These are phyloP conservation scores for Anastrepha obliqua DNA, from an alignment of 1,140 invertebrate genomes.

Conservation along the genomic window DNA sequence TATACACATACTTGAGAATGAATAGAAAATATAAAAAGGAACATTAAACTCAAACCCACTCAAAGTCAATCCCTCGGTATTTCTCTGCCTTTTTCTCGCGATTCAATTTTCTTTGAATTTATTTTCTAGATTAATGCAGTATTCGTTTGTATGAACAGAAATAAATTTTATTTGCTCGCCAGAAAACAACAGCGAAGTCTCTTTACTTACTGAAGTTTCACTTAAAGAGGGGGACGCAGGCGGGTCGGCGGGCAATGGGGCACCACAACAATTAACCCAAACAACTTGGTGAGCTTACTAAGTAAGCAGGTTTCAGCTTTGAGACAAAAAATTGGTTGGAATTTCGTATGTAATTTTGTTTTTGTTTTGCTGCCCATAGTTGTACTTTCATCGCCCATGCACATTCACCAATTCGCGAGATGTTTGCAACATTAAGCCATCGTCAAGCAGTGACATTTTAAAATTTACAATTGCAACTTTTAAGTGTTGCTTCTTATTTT, in stretches of 20 bases:
- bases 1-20: background rate
- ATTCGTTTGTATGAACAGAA: conserved; percentile 39
- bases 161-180: conserved; percentile 44
- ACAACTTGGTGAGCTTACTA: background rate
- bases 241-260: background rate
- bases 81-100: background rate
- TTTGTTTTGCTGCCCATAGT: background rate
- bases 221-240: background rate
- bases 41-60: conserved; percentile 43
- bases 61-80: background rate
- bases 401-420: background rate
- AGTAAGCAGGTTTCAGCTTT: conserved; percentile 9
- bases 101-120: conserved; percentile 15
- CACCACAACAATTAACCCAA: background rate
- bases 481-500: conserved; percentile 55
- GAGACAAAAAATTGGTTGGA: background rate
- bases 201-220: conserved; percentile 37
- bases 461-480: conserved; percentile 53
- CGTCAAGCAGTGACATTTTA: conserved; percentile 45
- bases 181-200: conserved; percentile 46
- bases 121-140: conserved; percentile 40
- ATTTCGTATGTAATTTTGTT: background rate
- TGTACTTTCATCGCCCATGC: background rate
- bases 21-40: conserved; percentile 7
- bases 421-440: conserved; percentile 23